phyloP scores from a whole-genome alignment of 2,797 vertebrate species.

The Centroberyx gerrardi region DNA sequence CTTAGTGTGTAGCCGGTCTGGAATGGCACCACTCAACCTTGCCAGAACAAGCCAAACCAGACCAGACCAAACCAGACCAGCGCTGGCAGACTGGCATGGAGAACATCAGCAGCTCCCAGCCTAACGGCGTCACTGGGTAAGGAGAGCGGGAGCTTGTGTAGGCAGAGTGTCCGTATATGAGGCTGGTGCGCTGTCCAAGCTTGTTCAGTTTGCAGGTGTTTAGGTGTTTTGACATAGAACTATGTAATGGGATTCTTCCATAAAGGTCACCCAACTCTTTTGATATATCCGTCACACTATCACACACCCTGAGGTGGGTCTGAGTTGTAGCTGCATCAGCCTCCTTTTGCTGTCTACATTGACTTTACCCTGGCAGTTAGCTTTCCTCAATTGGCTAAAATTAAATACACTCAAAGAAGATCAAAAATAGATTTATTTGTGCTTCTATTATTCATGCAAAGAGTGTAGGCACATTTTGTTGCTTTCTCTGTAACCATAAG shows the following conservation, averaged over 20 bases:
- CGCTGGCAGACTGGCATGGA: slow-evolving; percentile 32
- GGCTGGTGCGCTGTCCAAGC: neutral
- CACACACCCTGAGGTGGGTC: slow-evolving; percentile 11
- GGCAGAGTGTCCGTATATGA: neutral
- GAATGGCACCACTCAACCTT: slow-evolving; percentile 47
- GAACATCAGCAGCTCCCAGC: neutral
- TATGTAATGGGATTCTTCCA: slow-evolving; percentile 32
- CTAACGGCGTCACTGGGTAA: neutral
- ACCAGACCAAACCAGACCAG: slow-evolving; percentile 64
- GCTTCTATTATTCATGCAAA: no score
- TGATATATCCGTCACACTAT: slow-evolving; percentile 1
- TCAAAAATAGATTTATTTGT: no score
- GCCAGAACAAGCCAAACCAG: slow-evolving; percentile 60
- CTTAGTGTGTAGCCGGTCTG: slow-evolving; percentile 61
- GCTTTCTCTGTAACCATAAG: no score
- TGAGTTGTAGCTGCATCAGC: neutral
- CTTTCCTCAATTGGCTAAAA: no score
- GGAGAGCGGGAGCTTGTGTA: neutral
- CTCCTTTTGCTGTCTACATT: neutral
- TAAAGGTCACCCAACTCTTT: slow-evolving; percentile 26
- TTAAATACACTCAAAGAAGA: no score
- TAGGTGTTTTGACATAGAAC: slow-evolving; percentile 4
- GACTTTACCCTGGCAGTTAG: neutral
- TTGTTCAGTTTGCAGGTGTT: slow-evolving; percentile 11
- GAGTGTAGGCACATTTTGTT: no score